Evolutionary conservation across 2,113 vertebrate genomes (phyloP), one percentile per base, ranked within the genome.

Genomic region (Upupa epops): DNA sequence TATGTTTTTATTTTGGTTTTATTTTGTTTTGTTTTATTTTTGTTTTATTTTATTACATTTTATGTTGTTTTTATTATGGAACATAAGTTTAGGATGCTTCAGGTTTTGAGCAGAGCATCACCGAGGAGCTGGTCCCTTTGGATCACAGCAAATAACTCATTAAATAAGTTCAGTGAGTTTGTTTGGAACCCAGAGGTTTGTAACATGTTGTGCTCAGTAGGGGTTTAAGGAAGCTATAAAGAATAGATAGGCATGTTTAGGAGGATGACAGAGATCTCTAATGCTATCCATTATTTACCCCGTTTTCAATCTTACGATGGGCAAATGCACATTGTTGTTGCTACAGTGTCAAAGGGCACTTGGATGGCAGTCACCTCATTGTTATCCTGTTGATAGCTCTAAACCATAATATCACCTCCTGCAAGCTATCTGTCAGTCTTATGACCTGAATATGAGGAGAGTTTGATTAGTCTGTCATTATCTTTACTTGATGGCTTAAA

Each of bases 401-500:
- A 64, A 77, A 63, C 25, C 20, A 72, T 77, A 75, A 14, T 16
- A 9, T 72, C 48, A 46, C 56, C 54, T 51, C 34, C 59, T 87
- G 46, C 29, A 85, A 75, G 61, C 61, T 64, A 10, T 60, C 55
- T 86, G 16, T 77, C 45, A 59, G 46, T 54, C 20, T 17, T 24
- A 68, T 61, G 22, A 65, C 42, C 25, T 29, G 45, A 77, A 42
- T 31, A 77, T 69, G 18, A 29, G 81, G 36, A 56, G 59, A 25
- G 17, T 83, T 87, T 93, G 55, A 86, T 94, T 88, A 74, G 48
- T 84, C 60, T 54, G 58, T 85, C 76, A 83, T 94, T 94, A 74
- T 58, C 49, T 49, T 90, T 84, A 66, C 83, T 93, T 92, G 59
- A 40, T 92, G 26, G 34, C 85, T 93, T 96, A 94, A 97, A 84